Evolutionary conservation across 2,113 vertebrate species (phyloP).

Genomic region (Archilochus colubris): DNA sequence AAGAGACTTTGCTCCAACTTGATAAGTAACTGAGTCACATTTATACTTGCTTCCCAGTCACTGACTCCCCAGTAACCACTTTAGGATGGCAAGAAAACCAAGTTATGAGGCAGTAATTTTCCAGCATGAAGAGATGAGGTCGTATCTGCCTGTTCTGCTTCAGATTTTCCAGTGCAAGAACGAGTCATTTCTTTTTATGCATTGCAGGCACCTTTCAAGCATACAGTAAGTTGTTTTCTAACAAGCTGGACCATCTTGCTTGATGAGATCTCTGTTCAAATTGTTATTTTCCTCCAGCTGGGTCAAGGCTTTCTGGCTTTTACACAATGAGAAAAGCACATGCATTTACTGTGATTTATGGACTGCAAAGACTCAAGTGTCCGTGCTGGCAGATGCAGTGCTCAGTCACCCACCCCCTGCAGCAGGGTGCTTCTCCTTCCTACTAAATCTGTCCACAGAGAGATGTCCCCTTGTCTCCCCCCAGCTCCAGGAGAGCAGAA

Average conservation of each 20-base stretch:
- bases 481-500: background rate
- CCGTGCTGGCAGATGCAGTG: background rate
- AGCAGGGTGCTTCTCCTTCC: background rate
- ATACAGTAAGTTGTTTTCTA: conserved; percentile 9
- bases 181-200: background rate
- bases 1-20: background rate
- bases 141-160: conserved; percentile 17
- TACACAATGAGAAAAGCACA: conserved; percentile 6
- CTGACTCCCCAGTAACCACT: background rate
- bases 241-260: conserved; percentile 33
- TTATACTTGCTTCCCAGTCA: background rate
- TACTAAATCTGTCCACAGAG: background rate
- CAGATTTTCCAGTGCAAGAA: background rate
- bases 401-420: background rate
- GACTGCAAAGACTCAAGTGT: background rate
- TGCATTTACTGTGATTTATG: background rate
- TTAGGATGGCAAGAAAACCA: background rate
- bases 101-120: conserved; percentile 14
- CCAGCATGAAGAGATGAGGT: conserved; percentile 6
- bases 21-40: background rate
- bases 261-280: conserved; percentile 26
- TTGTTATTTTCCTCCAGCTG: conserved; percentile 36
- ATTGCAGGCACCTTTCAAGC: background rate
- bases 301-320: conserved; percentile 46
- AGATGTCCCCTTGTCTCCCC: background rate